phyloP scores from a whole-genome alignment of 2,113 vertebrate genomes.

The Rhinoderma darwinii region DNA sequence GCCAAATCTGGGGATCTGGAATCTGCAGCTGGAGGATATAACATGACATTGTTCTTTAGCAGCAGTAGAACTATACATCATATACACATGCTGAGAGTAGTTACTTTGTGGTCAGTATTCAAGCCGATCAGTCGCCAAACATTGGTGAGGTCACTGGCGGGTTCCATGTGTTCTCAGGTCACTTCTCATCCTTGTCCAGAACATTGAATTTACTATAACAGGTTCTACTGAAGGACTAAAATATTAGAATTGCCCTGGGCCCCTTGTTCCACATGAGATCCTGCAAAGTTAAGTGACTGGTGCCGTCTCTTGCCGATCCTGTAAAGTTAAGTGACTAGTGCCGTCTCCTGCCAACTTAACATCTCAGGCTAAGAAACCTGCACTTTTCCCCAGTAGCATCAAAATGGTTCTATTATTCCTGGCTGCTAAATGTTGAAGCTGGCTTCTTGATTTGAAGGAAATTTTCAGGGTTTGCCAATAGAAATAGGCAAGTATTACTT shows the following conservation, averaged over 20 bases:
- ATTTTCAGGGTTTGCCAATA: slow-evolving; percentile 27
- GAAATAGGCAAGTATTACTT: slow-evolving; percentile 46
- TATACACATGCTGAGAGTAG: too few relatives aligned
- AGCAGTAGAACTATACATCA: too few relatives aligned
- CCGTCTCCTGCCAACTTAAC: slow-evolving; percentile 1
- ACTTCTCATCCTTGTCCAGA: background rate
- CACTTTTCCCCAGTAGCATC: slow-evolving; percentile 39
- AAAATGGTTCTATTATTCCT: slow-evolving; percentile 29
- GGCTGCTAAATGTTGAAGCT: slow-evolving; percentile 27
- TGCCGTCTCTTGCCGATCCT: background rate
- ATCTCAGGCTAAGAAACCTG: background rate
- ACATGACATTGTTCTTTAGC: too few relatives aligned
- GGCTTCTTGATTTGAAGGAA: slow-evolving; percentile 33
- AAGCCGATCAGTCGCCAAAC: too few relatives aligned
- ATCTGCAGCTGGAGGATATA: too few relatives aligned
- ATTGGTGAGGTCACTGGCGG: background rate
- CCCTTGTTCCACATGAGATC: background rate
- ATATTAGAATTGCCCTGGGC: slow-evolving; percentile 1
- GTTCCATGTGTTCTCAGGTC: background rate
- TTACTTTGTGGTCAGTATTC: background rate
- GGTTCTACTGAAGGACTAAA: background rate
- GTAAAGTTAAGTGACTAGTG: background rate
- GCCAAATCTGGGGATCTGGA: too few relatives aligned
- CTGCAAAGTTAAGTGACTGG: background rate
- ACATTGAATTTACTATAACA: background rate